These are phyloP conservation scores for Styela clava DNA, from an alignment of 23 tunicate genomes.

Conservation along the genomic window DNA sequence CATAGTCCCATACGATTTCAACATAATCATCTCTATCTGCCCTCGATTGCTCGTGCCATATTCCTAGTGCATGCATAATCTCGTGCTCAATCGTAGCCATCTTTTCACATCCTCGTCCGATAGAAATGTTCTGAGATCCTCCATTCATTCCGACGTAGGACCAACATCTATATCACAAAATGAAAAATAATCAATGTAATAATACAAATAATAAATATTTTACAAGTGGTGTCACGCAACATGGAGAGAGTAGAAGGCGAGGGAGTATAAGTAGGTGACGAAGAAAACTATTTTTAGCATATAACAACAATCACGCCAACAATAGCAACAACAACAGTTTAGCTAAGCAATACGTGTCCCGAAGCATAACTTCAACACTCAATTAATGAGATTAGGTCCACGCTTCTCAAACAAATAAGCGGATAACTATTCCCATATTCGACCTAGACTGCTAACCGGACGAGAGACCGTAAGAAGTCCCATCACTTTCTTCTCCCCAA, in stretches of 20 bases:
- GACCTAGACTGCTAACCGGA: too few relatives aligned
- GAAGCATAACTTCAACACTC: not conserved
- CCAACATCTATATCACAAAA: slow-evolving; percentile 50
- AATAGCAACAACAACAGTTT: too few relatives aligned
- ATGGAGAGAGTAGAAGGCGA: too few relatives aligned
- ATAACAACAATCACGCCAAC: too few relatives aligned
- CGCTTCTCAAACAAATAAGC: too few relatives aligned
- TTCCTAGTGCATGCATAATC: slow-evolving; percentile 89
- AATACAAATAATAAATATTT: not conserved
- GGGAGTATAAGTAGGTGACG: too few relatives aligned
- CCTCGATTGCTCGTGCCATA: slow-evolving; percentile 90
- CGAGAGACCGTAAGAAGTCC: not conserved
- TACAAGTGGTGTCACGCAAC: too few relatives aligned
- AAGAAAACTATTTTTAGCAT: too few relatives aligned
- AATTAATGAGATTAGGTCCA: not conserved
- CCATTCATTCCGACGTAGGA: slow-evolving; percentile 76
- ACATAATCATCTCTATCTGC: slow-evolving; percentile 88
- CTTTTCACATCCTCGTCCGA: slow-evolving; percentile 89
- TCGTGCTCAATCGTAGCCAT: slow-evolving; percentile 70
- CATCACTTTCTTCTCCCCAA: not conserved
- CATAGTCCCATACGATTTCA: slow-evolving; percentile 43
- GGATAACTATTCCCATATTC: too few relatives aligned
- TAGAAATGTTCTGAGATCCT: slow-evolving; percentile 79
- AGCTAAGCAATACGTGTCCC: not conserved
- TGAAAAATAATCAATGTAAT: not conserved